Evolutionary conservation across 2,888 invertebrate genomes (phyloP).

Genomic region (Xestia ashworthii): DNA sequence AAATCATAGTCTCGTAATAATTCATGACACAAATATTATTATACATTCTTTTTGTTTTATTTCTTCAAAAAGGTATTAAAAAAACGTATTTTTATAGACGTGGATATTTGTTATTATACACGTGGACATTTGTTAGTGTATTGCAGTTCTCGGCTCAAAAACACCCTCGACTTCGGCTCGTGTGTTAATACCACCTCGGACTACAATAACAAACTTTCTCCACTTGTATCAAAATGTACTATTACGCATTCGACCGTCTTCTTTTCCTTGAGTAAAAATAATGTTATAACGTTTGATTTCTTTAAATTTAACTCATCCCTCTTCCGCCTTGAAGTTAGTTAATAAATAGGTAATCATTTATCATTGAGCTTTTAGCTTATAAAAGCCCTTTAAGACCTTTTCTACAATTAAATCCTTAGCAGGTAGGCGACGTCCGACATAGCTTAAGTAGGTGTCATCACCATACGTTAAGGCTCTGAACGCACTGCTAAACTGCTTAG

Average conservation of each 20-base stretch:
- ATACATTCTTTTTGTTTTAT: too few relatives aligned
- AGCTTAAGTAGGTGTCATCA: background rate
- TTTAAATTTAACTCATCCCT: background rate
- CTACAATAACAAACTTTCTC: too few relatives aligned
- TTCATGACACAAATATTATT: too few relatives aligned
- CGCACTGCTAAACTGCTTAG: background rate
- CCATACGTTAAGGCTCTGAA: background rate
- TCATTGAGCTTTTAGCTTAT: background rate
- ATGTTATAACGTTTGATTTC: background rate
- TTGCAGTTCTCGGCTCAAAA: too few relatives aligned
- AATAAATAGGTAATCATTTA: background rate
- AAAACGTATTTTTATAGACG: too few relatives aligned
- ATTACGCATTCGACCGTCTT: background rate
- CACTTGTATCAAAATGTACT: too few relatives aligned
- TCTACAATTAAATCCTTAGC: background rate
- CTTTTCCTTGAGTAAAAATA: background rate
- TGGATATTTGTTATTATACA: too few relatives aligned
- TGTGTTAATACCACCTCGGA: too few relatives aligned
- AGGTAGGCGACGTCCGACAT: background rate
- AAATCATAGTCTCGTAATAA: too few relatives aligned
- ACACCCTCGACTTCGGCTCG: too few relatives aligned
- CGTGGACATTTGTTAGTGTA: too few relatives aligned
- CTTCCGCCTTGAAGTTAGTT: background rate
- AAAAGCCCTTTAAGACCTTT: background rate
- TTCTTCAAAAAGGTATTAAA: too few relatives aligned